phyloP scores from a whole-genome alignment of 2,888 invertebrate species.

The Diloba caeruleocephala region DNA sequence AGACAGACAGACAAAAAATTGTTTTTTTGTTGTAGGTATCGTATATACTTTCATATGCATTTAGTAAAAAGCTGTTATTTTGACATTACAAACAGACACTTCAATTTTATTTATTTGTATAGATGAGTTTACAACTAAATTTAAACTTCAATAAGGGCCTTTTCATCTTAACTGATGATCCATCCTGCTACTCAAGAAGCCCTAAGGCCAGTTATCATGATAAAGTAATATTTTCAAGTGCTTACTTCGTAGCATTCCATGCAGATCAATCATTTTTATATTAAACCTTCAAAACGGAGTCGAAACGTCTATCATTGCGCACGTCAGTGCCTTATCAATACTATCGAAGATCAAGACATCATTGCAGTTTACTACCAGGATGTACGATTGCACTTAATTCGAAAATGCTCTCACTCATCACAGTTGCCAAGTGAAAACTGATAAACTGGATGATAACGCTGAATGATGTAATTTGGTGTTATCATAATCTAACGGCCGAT shows the following conservation, averaged over 20 bases:
- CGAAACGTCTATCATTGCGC: conserved; percentile 38
- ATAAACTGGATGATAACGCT: conserved; percentile 31
- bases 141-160: too few species aligned
- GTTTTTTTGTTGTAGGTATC: too few species aligned
- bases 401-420: conserved; percentile 29
- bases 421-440: conserved; percentile 35
- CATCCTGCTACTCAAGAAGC: conserved; percentile 3
- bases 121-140: too few species aligned
- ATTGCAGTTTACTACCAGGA: conserved; percentile 43
- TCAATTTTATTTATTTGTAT: too few species aligned
- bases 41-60: too few species aligned
- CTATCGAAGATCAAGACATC: conserved; percentile 29
- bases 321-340: conserved; percentile 47
- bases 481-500: conserved; percentile 44
- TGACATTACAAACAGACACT: too few species aligned
- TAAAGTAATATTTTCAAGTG: conserved; percentile 9
- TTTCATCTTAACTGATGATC: too few species aligned
- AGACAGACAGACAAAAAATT: too few species aligned
- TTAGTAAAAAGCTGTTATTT: too few species aligned
- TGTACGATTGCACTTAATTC: conserved; percentile 30
- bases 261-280: conserved; percentile 34
- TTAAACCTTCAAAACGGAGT: conserved; percentile 17
- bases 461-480: conserved; percentile 40
- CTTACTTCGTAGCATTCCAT: conserved; percentile 4
- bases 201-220: conserved; percentile 6